Evolutionary conservation across 2,113 vertebrate species (phyloP), one percentile per base, ranked within the genome.

Genomic region (Calidris pygmaea): DNA sequence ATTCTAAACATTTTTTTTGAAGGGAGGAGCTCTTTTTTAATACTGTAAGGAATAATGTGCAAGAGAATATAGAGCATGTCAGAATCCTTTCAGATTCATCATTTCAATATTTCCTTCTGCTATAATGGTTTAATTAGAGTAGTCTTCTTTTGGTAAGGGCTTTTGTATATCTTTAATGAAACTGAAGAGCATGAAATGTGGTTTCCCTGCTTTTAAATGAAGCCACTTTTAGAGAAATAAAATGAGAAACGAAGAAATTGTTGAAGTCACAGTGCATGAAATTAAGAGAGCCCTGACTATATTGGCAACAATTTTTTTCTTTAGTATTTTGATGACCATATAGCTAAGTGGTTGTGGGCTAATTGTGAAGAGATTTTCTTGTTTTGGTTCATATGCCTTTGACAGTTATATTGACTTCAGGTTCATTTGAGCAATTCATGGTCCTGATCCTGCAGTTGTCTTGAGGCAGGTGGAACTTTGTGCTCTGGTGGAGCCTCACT

Each of bases 131-230:
- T 98, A 97, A 98, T 98, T 98, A 98, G 97, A 96, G 93, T 82
- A 96, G 56, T 94, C 94, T 95, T 87, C 95, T 97, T 97, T 97
- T 96, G 93, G 97, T 96, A 94, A 96, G 94, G 92, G 84, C 95
- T 98, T 98, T 98, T 98, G 97, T 98, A 93, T 96, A 95, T 97
- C 97, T 97, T 97, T 98, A 98, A 98, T 98, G 98, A 98, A 98
- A 98, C 94, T 98, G 98, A 98, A 97, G 98, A 98, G 97, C 98
- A 98, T 98, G 98, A 98, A 98, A 98, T 98, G 97, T 95, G 96
- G 97, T 98, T 98, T 97, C 96, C 85, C 97, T 97, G 95, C 96
- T 97, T 98, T 98, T 96, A 98, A 98, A 98, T 98, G 98, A 98
- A 98, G 96, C 96, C 91, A 96, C 97, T 98, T 98, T 97, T 97